These are phyloP conservation scores for Menidia menidia DNA, from an alignment of 2,797 vertebrate species.

Conservation along the genomic window DNA sequence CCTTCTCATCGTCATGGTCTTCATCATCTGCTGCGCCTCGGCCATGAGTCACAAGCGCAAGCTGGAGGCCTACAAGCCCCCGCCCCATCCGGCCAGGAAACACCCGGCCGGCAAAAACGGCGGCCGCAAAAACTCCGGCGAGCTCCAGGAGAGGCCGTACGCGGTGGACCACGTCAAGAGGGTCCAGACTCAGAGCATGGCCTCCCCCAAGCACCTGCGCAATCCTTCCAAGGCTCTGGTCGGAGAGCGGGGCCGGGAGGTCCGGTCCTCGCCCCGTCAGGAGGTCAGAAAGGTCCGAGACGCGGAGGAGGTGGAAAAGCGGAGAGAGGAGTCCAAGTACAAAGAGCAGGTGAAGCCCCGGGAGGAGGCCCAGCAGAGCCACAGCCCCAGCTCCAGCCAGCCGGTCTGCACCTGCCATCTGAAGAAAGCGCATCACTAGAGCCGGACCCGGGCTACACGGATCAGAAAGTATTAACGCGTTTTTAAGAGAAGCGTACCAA, in stretches of 20 bases:
- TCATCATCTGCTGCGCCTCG: constrained; percentile 91
- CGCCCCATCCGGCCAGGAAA: constrained; percentile 85
- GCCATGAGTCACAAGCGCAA: constrained; percentile 94
- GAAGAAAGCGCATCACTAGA: constrained; percentile 74
- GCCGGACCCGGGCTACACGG: background rate
- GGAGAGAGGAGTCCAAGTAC: constrained; percentile 72
- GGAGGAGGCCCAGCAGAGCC: constrained; percentile 69
- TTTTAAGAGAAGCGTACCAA: background rate
- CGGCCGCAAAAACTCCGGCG: constrained; percentile 76
- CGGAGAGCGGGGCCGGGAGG: constrained; percentile 79
- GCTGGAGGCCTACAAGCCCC: constrained; percentile 91
- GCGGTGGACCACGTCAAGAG: constrained; percentile 82
- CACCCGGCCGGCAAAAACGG: constrained; percentile 81
- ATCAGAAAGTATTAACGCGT: constrained; percentile 9
- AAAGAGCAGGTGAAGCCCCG: constrained; percentile 65
- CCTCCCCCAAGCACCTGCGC: constrained; percentile 88
- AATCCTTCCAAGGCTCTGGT: constrained; percentile 81
- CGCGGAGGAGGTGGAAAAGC: constrained; percentile 65
- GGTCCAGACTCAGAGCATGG: constrained; percentile 86
- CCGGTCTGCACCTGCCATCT: constrained; percentile 84
- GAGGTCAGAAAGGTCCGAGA: constrained; percentile 70
- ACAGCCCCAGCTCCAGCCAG: constrained; percentile 62
- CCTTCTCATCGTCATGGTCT: constrained; percentile 90
- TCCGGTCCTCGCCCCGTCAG: constrained; percentile 66
- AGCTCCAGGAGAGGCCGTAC: constrained; percentile 83